phyloP scores from a whole-genome alignment of 2,797 vertebrate species.

The Galaxias olidus region DNA sequence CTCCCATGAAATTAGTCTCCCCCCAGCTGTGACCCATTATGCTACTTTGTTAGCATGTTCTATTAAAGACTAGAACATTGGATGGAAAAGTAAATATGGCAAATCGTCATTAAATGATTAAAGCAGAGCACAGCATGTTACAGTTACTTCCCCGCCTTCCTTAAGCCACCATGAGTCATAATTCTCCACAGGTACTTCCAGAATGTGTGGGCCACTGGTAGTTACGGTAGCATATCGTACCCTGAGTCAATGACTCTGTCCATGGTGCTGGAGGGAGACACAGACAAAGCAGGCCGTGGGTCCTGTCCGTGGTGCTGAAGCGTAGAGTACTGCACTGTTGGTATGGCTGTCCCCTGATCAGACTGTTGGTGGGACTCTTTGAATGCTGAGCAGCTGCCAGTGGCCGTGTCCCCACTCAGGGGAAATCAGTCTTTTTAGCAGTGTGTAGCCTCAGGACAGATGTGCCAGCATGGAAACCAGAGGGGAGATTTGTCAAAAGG shows the following conservation, averaged over 20 bases:
- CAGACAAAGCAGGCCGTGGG: not conserved
- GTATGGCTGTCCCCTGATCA: conserved; percentile 25
- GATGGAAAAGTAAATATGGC: conserved; percentile 21
- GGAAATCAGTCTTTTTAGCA: conserved; percentile 73
- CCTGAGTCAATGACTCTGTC: not conserved
- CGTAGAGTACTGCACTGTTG: not conserved
- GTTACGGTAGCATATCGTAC: not conserved
- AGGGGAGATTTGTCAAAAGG: conserved; percentile 66
- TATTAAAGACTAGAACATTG: conserved; percentile 25
- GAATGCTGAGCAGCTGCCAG: conserved; percentile 65
- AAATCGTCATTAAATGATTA: no score
- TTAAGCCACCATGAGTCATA: no score
- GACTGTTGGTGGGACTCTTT: conserved; percentile 46
- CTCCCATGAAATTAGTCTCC: conserved; percentile 41
- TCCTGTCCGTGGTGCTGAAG: conserved; percentile 1
- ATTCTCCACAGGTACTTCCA: no score
- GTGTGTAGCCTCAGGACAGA: conserved; percentile 67
- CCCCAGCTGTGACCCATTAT: conserved; percentile 35
- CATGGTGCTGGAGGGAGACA: not conserved
- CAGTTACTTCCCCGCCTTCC: no score
- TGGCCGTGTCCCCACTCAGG: conserved; percentile 57
- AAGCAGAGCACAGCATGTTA: no score
- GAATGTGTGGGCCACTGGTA: no score
- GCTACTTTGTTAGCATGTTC: conserved; percentile 23
- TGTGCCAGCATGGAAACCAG: conserved; percentile 66